Evolutionary conservation across 2,797 vertebrate genomes (phyloP).

Genomic region (Otus scops): DNA sequence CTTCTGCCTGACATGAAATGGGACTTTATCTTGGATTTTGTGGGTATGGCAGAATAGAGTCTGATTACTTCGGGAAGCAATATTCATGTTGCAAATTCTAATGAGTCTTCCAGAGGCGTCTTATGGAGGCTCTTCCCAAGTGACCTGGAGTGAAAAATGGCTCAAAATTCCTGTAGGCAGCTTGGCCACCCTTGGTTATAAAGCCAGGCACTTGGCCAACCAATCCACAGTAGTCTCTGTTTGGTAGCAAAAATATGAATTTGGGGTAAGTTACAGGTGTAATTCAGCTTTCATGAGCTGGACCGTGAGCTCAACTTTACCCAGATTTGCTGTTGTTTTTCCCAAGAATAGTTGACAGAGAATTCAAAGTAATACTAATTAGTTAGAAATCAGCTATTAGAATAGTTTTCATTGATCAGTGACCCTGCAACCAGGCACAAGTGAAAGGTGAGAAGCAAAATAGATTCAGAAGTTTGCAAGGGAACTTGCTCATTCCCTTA

Average conservation of each 20-base stretch:
- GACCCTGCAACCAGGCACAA: not conserved
- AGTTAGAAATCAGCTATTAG: not conserved
- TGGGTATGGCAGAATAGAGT: not conserved
- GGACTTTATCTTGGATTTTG: slow-evolving; percentile 23
- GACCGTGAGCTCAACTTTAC: not conserved
- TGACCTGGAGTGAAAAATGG: not conserved
- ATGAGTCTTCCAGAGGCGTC: not conserved
- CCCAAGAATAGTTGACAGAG: not conserved
- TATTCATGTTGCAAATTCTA: not conserved
- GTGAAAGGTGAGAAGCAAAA: not conserved
- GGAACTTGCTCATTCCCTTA: not conserved
- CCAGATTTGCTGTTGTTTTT: not conserved
- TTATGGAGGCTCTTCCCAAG: not conserved
- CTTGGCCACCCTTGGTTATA: not conserved
- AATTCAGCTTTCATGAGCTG: not conserved
- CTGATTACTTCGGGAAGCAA: not conserved
- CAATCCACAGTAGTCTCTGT: not conserved
- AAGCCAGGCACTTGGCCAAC: not conserved
- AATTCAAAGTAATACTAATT: not conserved
- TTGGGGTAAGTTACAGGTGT: not conserved
- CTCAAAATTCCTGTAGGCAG: not conserved
- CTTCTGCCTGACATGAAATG: not conserved
- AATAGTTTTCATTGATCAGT: not conserved
- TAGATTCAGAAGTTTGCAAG: not conserved
- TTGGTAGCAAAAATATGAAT: not conserved